Conservation (phyloP, 2,113 vertebrate genomes). For the Pelusios castaneus region DNA sequence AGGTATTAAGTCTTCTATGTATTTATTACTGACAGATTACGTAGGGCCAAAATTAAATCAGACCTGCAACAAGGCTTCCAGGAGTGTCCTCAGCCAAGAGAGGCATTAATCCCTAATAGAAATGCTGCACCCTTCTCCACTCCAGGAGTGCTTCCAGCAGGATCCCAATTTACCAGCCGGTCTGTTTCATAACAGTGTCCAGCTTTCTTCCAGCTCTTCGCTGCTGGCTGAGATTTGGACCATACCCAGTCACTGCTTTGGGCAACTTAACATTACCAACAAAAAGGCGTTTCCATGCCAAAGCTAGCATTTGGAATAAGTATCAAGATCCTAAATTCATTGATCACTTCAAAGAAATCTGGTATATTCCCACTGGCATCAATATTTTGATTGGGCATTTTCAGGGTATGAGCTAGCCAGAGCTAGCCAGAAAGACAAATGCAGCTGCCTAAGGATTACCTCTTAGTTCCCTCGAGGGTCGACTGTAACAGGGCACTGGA, state of each 20-base stretch:
- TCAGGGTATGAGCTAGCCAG: background rate
- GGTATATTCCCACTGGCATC: background rate
- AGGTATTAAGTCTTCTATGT: conserved; percentile 35
- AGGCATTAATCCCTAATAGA: conserved; percentile 35
- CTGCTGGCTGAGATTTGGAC: background rate
- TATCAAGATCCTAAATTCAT: rapidly evolving
- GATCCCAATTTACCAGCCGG: background rate
- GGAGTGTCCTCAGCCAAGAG: conserved; percentile 53
- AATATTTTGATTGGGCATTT: background rate
- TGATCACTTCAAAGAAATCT: background rate
- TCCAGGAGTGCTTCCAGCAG: background rate
- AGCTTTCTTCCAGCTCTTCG: conserved; percentile 8
- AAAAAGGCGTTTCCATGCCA: rapidly evolving
- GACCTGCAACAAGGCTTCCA: conserved; percentile 32
- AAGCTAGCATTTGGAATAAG: background rate
- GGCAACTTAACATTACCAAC: background rate
- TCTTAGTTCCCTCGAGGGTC: background rate
- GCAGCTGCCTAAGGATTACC: background rate
- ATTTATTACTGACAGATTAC: conserved; percentile 39
- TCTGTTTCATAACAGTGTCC: background rate
- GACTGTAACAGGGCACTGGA: background rate
- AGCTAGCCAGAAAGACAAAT: background rate
- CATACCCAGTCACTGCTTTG: background rate
- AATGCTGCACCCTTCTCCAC: background rate
- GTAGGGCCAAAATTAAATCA: conserved; percentile 53